Base-by-base conservation (phyloP, 1,140 invertebrate species). In the Triops cancriformis region DNA sequence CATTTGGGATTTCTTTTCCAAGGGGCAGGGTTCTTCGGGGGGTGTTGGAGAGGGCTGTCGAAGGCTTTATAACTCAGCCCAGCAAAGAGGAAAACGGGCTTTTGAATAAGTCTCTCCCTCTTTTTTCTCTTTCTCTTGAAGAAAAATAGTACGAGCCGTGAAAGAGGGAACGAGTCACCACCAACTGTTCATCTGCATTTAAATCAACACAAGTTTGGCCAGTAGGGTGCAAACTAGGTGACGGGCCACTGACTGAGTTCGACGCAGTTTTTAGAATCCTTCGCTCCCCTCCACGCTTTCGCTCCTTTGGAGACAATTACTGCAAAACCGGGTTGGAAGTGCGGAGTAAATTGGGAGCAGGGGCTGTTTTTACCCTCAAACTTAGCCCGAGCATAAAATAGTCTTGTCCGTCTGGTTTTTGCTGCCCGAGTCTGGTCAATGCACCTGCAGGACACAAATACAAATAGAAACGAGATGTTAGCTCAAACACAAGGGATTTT, bases 181-280 rank as follows among this genome's bases (percentile, higher is more conserved):
- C 51, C 51, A 64, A 64, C 51, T 64, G 51, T 64, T 64, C 51
- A 64, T 64, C 51, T 64, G 51, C 51, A 64, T 23, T 64, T 64
- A 64, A 64, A 64, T 64, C 51, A 64, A 64, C 51, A 64, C 51
- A 64, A 64, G n/a, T 64, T 64, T 18, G 51, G 4, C n/a, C 14
- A 64, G 23, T 23, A 64, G 51, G 51, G 51, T 64, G 51, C 14
- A 9, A 64, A 64, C 14, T 23, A 23, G 51, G 51, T 64, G 51
- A 64, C 23, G n/a, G 51, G 10, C 4, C n/a, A 23, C n/a, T 23
- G 43, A n/a, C 43, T 45, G 51, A 6, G 51, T 18, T 9, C 45
- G 23, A 64, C 14, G 45, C 45, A 37, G 45, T 64, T 64, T 64
- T 64, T 23, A 64, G 14, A 64, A 64, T 14, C 45, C 45, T 64